phyloP scores from a whole-genome alignment of 2,113 vertebrate genomes.

The Campylomormyrus numenius region DNA sequence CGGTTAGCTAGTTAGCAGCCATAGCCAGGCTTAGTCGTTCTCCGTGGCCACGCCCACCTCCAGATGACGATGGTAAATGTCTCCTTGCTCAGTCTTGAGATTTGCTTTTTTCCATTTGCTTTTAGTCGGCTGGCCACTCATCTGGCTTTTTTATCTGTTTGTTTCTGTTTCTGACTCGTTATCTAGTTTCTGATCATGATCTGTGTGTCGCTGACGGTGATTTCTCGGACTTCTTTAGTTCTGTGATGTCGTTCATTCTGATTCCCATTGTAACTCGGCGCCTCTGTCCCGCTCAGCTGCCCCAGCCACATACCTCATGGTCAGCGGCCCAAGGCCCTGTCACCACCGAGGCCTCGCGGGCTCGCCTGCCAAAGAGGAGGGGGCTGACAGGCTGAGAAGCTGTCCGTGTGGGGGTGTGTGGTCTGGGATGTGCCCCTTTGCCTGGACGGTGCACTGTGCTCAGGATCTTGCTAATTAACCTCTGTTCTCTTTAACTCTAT shows the following conservation, averaged over 20 bases:
- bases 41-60: neutral
- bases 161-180: neutral
- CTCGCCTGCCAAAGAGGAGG: neutral
- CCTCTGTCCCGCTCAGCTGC: neutral
- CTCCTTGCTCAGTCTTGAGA: neutral
- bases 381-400: neutral
- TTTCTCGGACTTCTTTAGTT: no score
- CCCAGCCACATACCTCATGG: neutral
- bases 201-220: neutral
- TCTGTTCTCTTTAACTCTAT: neutral
- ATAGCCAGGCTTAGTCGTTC: neutral
- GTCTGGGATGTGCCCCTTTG: neutral
- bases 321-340: neutral
- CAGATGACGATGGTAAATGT: neutral
- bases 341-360: neutral
- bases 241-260: neutral
- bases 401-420: neutral
- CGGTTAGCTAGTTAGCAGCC: neutral
- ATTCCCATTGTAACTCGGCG: neutral
- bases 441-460: neutral
- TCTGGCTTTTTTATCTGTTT: neutral
- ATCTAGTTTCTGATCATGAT: neutral
- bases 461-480: neutral
- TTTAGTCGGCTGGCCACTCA: neutral
- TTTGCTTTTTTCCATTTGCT: neutral